A percentile compares a stretch with the other conserved stretches of the same genome.
These are phyloP conservation scores for Heterodera carotae DNA, from an alignment of 1,140 invertebrate species.

Conservation along the genomic window DNA sequence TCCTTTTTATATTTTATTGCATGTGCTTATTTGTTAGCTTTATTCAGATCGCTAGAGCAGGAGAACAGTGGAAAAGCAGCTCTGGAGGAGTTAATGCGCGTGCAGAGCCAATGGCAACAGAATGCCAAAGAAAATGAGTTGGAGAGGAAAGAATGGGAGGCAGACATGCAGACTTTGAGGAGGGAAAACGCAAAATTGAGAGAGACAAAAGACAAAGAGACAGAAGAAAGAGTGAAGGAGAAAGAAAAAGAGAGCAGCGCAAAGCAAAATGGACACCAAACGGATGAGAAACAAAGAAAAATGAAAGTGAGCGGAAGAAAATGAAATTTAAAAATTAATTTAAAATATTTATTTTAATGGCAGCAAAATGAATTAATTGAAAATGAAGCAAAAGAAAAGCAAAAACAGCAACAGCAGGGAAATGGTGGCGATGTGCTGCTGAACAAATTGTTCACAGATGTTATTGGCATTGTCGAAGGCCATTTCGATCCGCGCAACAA, in stretches of 20 bases:
- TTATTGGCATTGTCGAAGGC: constrained; percentile 51
- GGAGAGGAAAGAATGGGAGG: constrained; percentile 10
- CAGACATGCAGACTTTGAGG: constrained; percentile 20
- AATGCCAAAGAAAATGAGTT: constrained; percentile 4
- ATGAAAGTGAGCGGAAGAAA: not conserved
- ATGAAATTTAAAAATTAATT: constrained; percentile 1
- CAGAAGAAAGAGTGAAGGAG: not conserved
- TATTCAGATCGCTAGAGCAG: constrained; percentile 37
- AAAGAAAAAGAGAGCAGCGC: constrained; percentile 19
- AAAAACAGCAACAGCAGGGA: constrained; percentile 10
- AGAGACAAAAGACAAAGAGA: constrained; percentile 7
- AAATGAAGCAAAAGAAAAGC: constrained; percentile 24
- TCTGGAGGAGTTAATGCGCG: constrained; percentile 28
- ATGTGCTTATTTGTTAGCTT: too few species aligned
- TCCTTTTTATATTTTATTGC: too few species aligned
- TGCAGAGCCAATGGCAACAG: constrained; percentile 28
- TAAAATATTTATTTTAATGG: not conserved
- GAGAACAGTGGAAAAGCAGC: constrained; percentile 29
- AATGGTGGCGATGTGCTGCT: constrained; percentile 35
- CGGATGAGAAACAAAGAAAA: not conserved
- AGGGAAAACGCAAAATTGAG: constrained; percentile 8
- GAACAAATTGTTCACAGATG: constrained; percentile 56
- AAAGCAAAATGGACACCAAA: not conserved
- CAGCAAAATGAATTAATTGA: constrained; percentile 10
- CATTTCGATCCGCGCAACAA: constrained; percentile 29